Evolutionary conservation across 2,113 vertebrate genomes (phyloP), one percentile per base, ranked within the genome.

Genomic region (Pituophis catenifer): DNA sequence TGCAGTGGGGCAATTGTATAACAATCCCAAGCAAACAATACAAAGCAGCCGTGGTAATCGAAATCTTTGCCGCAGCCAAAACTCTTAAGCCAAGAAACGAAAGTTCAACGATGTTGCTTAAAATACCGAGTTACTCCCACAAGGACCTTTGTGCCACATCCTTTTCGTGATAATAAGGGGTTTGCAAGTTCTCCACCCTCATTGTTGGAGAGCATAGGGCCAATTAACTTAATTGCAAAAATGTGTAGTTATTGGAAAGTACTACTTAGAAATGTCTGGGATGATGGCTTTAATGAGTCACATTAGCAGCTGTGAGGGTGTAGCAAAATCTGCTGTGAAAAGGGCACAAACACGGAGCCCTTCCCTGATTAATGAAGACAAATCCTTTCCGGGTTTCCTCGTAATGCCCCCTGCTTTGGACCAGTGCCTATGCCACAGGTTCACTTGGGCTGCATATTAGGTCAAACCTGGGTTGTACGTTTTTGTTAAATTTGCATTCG

Each of bases 141-240:
- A 21, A 89, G 23, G 54, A 89, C 48, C 86, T 86, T 59, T 62
- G 21, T 55, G n/a, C 17, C 50, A 48, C 90, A 48, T 89, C 55
- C 62, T 33, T 89, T 89, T 54, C 8, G 9, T 24, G 24, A 50
- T 53, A 65, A 89, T 75, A 52, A 91, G 54, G 55, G 26, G 23
- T 44, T 57, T n/a, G 65, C 24, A 23, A 85, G 55, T 75, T 12
- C 75, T 62, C 87, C 24, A 23, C 65, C 88, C 85, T 59, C 54
- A 86, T 85, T 55, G 65, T 89, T 62, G 53, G 15, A 93, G 88
- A n/a, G 50, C 86, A 1, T 13, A 58, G 86, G 87, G 23, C 48
- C 50, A 89, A 94, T 94, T 91, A 94, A n/a, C 88, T 91, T 94
- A 89, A 92, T 92, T 94, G 90, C 88, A 92, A 89, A 91, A 94